Conservation (phyloP, 2,797 vertebrate species). For the Mergus octosetaceus region DNA sequence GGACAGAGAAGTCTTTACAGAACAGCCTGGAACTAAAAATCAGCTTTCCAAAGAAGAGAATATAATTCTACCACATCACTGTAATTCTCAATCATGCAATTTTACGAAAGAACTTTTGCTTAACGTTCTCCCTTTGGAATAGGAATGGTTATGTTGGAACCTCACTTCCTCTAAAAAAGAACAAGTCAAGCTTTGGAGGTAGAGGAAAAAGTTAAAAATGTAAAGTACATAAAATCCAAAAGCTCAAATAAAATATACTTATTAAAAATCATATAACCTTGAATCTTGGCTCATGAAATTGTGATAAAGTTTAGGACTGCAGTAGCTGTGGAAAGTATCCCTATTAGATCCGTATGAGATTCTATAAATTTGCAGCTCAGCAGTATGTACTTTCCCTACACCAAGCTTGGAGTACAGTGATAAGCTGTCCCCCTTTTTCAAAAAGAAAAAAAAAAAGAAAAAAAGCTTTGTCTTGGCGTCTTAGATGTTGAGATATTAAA, state of each 20-base stretch:
- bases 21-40: neutral
- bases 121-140: neutral
- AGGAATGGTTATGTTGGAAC: neutral
- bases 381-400: neutral
- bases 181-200: neutral
- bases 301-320: neutral
- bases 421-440: neutral
- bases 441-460: too few relatives aligned
- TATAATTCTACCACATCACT: neutral
- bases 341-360: neutral
- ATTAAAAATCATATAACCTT: neutral
- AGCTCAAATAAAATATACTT: neutral
- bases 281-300: neutral
- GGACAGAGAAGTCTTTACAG: neutral
- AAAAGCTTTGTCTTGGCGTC: neutral
- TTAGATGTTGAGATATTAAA: neutral
- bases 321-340: neutral
- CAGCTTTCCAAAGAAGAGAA: neutral
- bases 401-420: neutral
- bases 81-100: neutral
- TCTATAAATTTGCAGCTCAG: neutral
- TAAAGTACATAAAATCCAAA: neutral
- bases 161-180: neutral
- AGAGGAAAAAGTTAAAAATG: neutral
- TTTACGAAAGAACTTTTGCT: neutral